Conservation (phyloP, 2,113 vertebrate species). For the Turdus rufiventris region DNA sequence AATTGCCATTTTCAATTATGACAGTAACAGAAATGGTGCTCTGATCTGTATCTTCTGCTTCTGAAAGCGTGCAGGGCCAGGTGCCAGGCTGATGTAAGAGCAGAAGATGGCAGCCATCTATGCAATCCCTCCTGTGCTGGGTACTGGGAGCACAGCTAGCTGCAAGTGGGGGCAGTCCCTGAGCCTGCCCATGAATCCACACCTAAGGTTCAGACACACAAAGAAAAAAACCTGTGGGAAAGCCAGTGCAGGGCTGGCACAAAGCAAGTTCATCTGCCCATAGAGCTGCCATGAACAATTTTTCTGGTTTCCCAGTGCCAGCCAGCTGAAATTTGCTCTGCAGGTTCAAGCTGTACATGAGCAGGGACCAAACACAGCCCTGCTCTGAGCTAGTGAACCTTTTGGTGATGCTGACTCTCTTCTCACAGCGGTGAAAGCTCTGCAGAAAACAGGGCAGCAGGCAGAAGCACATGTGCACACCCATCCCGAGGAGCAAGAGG, state of each 20-base stretch:
- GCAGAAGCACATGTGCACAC: neutral
- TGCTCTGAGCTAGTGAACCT: neutral
- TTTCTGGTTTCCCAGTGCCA: neutral
- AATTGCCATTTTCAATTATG: neutral
- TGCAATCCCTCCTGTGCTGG: neutral
- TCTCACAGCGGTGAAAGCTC: accelerated
- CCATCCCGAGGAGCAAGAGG: neutral
- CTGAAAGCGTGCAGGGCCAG: neutral
- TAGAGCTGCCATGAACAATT: accelerated
- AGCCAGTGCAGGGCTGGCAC: neutral
- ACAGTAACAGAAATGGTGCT: neutral
- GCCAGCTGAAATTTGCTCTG: neutral
- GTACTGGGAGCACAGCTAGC: neutral
- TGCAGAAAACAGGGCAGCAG: neutral
- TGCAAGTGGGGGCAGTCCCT: too few relatives aligned
- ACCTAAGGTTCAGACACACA: too few relatives aligned
- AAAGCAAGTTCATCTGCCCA: neutral
- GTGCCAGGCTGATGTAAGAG: neutral
- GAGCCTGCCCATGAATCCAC: neutral
- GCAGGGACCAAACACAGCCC: neutral
- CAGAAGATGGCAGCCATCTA: neutral
- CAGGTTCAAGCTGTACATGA: neutral
- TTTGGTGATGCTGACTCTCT: neutral
- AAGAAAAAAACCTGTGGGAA: neutral
- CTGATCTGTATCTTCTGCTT: neutral